phyloP scores from a whole-genome alignment of 2,888 invertebrate genomes.

The Polymixis flavicincta region DNA sequence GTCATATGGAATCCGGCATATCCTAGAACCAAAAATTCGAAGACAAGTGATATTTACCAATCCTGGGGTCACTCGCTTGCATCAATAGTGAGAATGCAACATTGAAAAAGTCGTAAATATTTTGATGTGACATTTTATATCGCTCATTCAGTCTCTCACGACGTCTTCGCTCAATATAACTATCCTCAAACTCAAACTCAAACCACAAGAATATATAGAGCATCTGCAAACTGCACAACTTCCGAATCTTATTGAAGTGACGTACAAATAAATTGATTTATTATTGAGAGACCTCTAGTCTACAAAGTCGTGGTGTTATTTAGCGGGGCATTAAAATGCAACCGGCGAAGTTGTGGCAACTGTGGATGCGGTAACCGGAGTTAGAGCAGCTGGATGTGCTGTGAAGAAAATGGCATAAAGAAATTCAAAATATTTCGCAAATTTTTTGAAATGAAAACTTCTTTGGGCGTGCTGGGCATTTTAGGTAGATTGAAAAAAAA shows the following conservation, averaged over 20 bases:
- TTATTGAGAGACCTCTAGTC: conserved; percentile 24
- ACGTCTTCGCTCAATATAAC: neutral
- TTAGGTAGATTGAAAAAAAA: too few relatives aligned
- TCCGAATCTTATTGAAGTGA: conserved; percentile 14
- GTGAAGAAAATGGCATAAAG: too few relatives aligned
- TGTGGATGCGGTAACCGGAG: conserved; percentile 4
- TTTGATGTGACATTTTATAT: neutral
- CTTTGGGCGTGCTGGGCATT: too few relatives aligned
- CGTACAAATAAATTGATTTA: conserved; percentile 57
- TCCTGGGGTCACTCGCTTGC: too few relatives aligned
- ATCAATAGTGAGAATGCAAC: too few relatives aligned
- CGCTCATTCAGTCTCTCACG: neutral
- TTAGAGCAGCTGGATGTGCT: conserved; percentile 22
- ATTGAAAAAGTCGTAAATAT: too few relatives aligned
- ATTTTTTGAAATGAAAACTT: too few relatives aligned
- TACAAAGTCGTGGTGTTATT: conserved; percentile 62
- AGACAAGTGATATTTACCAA: too few relatives aligned
- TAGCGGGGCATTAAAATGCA: conserved; percentile 64
- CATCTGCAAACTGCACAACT: conserved; percentile 21
- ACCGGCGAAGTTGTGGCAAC: conserved; percentile 44
- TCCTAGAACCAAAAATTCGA: too few relatives aligned
- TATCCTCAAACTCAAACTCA: neutral
- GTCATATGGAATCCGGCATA: too few relatives aligned
- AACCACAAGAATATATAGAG: neutral
- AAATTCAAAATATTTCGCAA: too few relatives aligned